phyloP scores from a whole-genome alignment of 2,888 invertebrate species.

The Erebia aethiops region DNA sequence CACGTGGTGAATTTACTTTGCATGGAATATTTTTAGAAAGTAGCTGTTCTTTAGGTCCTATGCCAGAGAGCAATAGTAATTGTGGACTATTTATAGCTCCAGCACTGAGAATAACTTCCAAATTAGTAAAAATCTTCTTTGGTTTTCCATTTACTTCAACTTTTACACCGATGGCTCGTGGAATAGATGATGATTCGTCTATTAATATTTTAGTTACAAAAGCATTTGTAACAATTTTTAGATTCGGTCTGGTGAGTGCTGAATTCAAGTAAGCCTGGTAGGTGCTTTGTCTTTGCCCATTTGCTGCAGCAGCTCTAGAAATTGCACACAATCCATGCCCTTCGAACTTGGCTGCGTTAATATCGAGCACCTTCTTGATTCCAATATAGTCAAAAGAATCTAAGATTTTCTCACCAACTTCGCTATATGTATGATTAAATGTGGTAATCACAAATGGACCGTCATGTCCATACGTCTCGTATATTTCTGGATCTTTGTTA shows the following conservation, averaged over 20 bases:
- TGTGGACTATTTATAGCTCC: conserved; percentile 78
- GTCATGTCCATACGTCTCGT: conserved; percentile 59
- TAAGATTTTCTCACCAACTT: conserved; percentile 54
- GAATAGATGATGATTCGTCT: conserved; percentile 46
- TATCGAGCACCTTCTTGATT: conserved; percentile 57
- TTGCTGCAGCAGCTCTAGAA: conserved; percentile 68
- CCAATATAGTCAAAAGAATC: conserved; percentile 73
- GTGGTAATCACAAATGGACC: conserved; percentile 74
- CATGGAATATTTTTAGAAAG: conserved; percentile 58
- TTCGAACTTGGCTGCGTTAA: conserved; percentile 67
- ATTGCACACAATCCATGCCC: conserved; percentile 50
- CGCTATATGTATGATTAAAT: conserved; percentile 66
- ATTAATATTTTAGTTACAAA: conserved; percentile 77
- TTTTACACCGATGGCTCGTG: conserved; percentile 64
- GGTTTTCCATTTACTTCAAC: conserved; percentile 48
- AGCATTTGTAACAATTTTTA: conserved; percentile 70
- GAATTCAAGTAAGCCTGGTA: conserved; percentile 72
- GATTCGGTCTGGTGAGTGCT: conserved; percentile 52
- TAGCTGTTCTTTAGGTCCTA: conserved; percentile 71
- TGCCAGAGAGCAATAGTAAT: conserved; percentile 77
- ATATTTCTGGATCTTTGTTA: conserved; percentile 46
- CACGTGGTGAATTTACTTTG: conserved; percentile 65
- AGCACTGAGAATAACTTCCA: conserved; percentile 76
- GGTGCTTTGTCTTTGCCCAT: conserved; percentile 74
- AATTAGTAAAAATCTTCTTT: conserved; percentile 49